Evolutionary conservation across 2,797 vertebrate genomes (phyloP), one percentile per base, ranked within the genome.

Genomic region (Enteromius trimaculatus): DNA sequence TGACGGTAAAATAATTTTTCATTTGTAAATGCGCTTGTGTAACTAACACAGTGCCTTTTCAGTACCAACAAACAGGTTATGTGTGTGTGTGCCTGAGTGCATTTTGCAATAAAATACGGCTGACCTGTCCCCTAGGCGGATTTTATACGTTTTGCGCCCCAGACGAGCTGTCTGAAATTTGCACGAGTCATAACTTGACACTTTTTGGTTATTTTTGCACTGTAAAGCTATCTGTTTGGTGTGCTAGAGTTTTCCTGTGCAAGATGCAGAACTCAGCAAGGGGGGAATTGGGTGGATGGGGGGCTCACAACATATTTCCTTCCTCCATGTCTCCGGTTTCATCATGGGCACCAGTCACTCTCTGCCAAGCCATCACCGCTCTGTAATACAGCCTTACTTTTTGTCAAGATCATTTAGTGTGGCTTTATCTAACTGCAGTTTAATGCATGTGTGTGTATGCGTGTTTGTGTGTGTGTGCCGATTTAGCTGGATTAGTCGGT

Each of bases 191-290:
- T 76, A 80, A 81, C 85, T 85, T 83, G 47, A 68, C 81, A 87
- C 81, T 78, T 79, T 84, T 86, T 65, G 2, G 86, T 88, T 87
- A 88, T 91, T 90, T 92, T 87, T 85, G 83, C 81, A 80, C 82
- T 79, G 84, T 86, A 90, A 89, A 83, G 86, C 79, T 84, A 85
- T 86, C 86, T 89, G 87, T 88, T 89, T 86, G 84, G 80, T 87
- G 82, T 78, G 72, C 68, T 84, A 84, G 78, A 81, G 85, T 86
- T 87, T 80, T 80, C 79, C 70, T 88, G 89, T 78, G 83, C 82
- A 77, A 81, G 70, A 71, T 72, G 72, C 58, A 87, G 42, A 86
- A 74, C 77, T 74, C 62, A 76, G 81, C 51, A 77, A 51, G 71
- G 64, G 60, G 70, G 55, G 39, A 13, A 79, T 53, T 39, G 84